phyloP scores from a whole-genome alignment of 2,113 vertebrate genomes.

The Zosterops japonicus region DNA sequence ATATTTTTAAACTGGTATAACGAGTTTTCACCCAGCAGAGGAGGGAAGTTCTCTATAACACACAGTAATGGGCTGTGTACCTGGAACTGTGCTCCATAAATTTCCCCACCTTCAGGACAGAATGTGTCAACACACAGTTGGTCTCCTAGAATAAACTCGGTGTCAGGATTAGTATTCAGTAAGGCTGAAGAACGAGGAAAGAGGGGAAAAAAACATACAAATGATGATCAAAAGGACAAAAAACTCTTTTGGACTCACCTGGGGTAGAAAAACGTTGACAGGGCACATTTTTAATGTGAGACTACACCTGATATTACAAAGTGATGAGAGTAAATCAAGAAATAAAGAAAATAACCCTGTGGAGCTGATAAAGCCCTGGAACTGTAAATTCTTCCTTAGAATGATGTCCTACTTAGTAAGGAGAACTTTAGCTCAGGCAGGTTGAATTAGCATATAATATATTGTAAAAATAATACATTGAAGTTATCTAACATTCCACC shows the following conservation, averaged over 20 bases:
- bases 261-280: not conserved
- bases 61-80: conserved; percentile 21
- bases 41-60: conserved; percentile 6
- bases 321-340: not conserved
- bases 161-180: not conserved
- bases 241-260: not conserved
- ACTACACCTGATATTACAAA: not conserved
- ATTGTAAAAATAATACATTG: not conserved
- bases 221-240: not conserved
- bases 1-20: conserved; percentile 63
- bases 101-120: conserved; percentile 59
- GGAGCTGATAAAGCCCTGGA: not conserved
- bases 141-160: not conserved
- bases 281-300: not conserved
- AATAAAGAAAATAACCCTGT: not conserved
- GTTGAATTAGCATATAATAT: not conserved
- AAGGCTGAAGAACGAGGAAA: not conserved
- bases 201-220: not conserved
- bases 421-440: not conserved
- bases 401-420: not conserved
- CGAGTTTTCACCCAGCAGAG: conserved; percentile 24
- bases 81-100: conserved; percentile 27
- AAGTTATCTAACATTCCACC: not conserved
- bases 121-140: conserved; percentile 37
- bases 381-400: not conserved